These are phyloP conservation scores for Chaenogobius annularis DNA, from an alignment of 2,113 vertebrate genomes.

Conservation along the genomic window DNA sequence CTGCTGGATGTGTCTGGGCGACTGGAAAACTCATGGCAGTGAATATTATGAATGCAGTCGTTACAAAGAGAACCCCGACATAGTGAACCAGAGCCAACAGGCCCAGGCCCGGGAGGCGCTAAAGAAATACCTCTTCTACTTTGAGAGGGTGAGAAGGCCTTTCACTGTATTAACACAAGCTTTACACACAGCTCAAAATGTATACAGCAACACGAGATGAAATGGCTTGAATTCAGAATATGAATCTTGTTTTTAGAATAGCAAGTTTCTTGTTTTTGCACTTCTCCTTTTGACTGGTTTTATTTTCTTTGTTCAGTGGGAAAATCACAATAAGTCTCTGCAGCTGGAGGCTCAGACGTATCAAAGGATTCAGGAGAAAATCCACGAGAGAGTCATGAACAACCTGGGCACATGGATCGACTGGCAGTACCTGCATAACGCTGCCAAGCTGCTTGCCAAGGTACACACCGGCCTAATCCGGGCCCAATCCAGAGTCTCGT, in stretches of 20 bases:
- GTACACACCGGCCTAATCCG: slow-evolving; percentile 62
- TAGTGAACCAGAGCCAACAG: slow-evolving; percentile 99
- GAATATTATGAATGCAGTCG: slow-evolving; percentile 99
- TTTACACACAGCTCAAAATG: too few species aligned
- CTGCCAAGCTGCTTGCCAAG: slow-evolving; percentile 97
- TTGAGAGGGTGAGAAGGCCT: slow-evolving; percentile 90
- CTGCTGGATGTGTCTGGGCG: slow-evolving; percentile 99
- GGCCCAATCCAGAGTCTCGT: not conserved
- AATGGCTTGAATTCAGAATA: too few species aligned
- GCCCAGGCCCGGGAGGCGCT: slow-evolving; percentile 98
- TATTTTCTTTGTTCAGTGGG: slow-evolving; percentile 81
- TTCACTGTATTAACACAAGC: not conserved
- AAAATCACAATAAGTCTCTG: slow-evolving; percentile 98
- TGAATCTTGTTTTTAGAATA: too few species aligned
- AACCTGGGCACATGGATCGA: slow-evolving; percentile 99
- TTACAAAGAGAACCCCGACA: slow-evolving; percentile 99
- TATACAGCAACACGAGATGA: too few species aligned
- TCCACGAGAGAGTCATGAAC: slow-evolving; percentile 99
- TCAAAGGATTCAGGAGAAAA: slow-evolving; percentile 98
- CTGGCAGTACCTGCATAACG: slow-evolving; percentile 99
- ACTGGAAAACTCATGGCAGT: slow-evolving; percentile 99
- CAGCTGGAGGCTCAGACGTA: slow-evolving; percentile 98
- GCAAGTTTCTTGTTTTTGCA: not conserved
- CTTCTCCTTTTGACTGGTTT: not conserved
- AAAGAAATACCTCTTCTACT: slow-evolving; percentile 99